Evolutionary conservation across 2,888 invertebrate species (phyloP).

Genomic region (Epirrhoe tristata): DNA sequence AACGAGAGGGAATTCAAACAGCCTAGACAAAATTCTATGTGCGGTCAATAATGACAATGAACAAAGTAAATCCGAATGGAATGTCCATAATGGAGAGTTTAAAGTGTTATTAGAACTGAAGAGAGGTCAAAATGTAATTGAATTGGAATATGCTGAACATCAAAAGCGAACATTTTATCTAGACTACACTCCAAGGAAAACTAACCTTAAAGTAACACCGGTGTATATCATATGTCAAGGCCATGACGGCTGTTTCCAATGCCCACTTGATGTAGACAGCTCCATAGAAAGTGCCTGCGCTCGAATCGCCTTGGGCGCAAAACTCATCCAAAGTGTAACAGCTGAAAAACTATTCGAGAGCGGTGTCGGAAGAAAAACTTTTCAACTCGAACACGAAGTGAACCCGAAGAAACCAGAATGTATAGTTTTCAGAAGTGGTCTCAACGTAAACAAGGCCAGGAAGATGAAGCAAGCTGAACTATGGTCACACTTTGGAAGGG

Average conservation of each 20-base stretch:
- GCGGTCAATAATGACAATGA: conserved; percentile 70
- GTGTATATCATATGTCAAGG: conserved; percentile 93
- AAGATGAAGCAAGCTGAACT: conserved; percentile 91
- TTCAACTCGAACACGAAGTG: conserved; percentile 89
- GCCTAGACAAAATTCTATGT: conserved; percentile 74
- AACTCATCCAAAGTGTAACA: conserved; percentile 93
- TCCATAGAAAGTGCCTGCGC: conserved; percentile 90
- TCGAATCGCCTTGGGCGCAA: conserved; percentile 90
- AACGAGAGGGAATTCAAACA: conserved; percentile 73
- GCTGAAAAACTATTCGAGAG: conserved; percentile 94
- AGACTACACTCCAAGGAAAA: conserved; percentile 85
- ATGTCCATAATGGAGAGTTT: conserved; percentile 88
- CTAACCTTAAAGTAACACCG: conserved; percentile 89
- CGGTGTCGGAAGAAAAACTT: conserved; percentile 92
- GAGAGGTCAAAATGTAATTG: conserved; percentile 87
- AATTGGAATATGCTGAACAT: conserved; percentile 84
- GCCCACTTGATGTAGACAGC: conserved; percentile 86
- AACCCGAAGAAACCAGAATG: conserved; percentile 87
- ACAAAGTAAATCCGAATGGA: conserved; percentile 83
- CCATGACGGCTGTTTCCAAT: conserved; percentile 92
- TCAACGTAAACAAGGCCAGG: conserved; percentile 89
- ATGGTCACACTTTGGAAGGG: conserved; percentile 94
- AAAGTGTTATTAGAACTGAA: conserved; percentile 88
- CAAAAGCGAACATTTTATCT: conserved; percentile 77
- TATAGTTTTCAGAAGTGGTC: conserved; percentile 89